These are phyloP conservation scores for Serrognathus titanus DNA, from an alignment of 2,888 invertebrate genomes.

Conservation along the genomic window DNA sequence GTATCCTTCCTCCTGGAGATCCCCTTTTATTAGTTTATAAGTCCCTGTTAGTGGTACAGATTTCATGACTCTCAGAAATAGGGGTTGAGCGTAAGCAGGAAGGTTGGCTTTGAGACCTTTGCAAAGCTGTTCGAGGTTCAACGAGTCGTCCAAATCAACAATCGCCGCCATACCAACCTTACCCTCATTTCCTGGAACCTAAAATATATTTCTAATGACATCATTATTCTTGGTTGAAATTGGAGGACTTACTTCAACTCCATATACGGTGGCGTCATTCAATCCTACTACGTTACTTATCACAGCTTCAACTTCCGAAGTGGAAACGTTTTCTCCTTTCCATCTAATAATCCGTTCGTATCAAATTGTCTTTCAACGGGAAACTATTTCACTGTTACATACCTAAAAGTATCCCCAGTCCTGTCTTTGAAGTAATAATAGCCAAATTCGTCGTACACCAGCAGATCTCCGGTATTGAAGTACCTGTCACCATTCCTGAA, in stretches of 20 bases:
- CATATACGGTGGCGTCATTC: conserved; percentile 78
- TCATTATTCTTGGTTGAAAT: no score
- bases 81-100: conserved; percentile 83
- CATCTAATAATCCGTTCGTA: conserved; percentile 50
- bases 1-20: conserved; percentile 82
- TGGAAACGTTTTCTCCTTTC: conserved; percentile 97
- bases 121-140: conserved; percentile 60
- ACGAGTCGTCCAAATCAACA: conserved; percentile 62
- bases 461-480: conserved; percentile 88
- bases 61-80: conserved; percentile 78
- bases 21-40: conserved; percentile 88
- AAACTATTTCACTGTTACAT: conserved; percentile 15
- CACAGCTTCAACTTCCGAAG: conserved; percentile 90
- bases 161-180: conserved; percentile 93
- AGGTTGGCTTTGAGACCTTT: conserved; percentile 67
- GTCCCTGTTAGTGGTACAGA: conserved; percentile 83
- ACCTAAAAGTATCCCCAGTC: conserved; percentile 77
- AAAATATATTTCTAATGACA: background rate
- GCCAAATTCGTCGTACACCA: conserved; percentile 88
- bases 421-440: conserved; percentile 92
- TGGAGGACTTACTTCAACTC: conserved; percentile 70
- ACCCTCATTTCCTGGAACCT: conserved; percentile 79
- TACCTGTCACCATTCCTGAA: conserved; percentile 82
- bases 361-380: background rate
- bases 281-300: conserved; percentile 73